phyloP scores from a whole-genome alignment of 2,888 invertebrate genomes.

The Nebria salina region DNA sequence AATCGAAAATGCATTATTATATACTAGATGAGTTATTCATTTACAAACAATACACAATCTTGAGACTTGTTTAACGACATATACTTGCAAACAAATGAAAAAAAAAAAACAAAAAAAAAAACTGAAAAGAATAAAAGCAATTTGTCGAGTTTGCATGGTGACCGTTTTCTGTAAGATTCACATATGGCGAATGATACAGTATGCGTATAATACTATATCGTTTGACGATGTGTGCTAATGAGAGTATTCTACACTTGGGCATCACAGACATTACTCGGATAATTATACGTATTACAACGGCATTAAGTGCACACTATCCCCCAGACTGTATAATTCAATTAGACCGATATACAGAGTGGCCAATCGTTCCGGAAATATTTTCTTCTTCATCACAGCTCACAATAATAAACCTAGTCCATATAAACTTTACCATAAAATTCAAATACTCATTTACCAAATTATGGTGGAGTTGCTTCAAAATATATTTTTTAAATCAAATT shows the following conservation, averaged over 20 bases:
- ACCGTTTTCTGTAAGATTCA: background rate
- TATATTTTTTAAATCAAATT: too few relatives aligned
- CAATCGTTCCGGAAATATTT: constrained; percentile 3
- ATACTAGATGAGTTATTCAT: background rate
- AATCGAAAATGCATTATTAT: background rate
- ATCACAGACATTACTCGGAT: constrained; percentile 59
- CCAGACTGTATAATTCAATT: constrained; percentile 23
- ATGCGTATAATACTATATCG: background rate
- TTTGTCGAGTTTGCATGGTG: background rate
- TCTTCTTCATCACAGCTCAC: background rate
- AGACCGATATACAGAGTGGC: constrained; percentile 17
- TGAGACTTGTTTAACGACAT: background rate
- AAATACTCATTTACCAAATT: background rate
- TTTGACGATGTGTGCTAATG: background rate
- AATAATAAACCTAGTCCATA: background rate
- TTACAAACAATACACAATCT: background rate
- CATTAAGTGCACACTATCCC: constrained; percentile 23
- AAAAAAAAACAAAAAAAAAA: too few relatives aligned
- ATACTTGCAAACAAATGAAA: background rate
- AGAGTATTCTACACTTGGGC: constrained; percentile 2
- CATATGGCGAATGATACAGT: background rate
- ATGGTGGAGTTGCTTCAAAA: background rate
- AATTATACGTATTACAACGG: constrained; percentile 64
- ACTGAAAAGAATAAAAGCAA: background rate
- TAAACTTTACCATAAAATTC: too few relatives aligned